Conservation (phyloP, 1,140 invertebrate genomes). For the Tribolium castaneum region DNA sequence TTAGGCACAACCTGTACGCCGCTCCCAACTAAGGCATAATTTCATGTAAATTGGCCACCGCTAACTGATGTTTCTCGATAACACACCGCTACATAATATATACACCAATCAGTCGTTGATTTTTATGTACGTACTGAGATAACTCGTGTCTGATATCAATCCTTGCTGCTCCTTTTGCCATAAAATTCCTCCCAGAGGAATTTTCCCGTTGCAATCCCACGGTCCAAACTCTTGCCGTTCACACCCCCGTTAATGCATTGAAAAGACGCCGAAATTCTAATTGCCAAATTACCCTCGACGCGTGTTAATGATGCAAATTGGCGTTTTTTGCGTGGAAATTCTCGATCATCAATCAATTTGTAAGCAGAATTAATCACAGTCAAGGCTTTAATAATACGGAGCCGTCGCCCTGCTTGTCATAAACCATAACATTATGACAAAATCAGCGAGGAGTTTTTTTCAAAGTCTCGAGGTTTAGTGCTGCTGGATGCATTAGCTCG, state of each 20-base stretch:
- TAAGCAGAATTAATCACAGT: constrained; percentile 41
- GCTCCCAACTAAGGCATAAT: constrained; percentile 12
- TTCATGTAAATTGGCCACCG: constrained; percentile 29
- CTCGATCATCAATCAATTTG: constrained; percentile 45
- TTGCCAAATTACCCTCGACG: neutral
- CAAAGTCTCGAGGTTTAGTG: constrained; percentile 32
- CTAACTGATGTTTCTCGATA: neutral
- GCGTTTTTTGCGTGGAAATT: constrained; percentile 9
- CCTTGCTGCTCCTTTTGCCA: neutral
- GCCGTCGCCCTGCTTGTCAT: constrained; percentile 30
- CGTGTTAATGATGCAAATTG: neutral
- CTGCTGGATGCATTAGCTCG: constrained; percentile 51
- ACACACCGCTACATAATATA: neutral
- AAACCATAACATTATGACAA: constrained; percentile 48
- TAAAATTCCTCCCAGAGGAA: constrained; percentile 1
- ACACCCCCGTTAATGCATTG: too few relatives aligned
- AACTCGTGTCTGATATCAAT: neutral
- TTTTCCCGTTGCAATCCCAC: neutral
- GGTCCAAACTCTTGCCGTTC: neutral
- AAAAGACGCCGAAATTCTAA: neutral
- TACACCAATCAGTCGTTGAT: neutral
- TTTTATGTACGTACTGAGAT: neutral
- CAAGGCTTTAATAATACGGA: constrained; percentile 35
- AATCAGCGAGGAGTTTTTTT: constrained; percentile 44
- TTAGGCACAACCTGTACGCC: neutral